A percentile compares a stretch with the other conserved stretches of the same genome.
Conservation (phyloP, 2,888 invertebrate genomes). For the Amiota mariae region DNA sequence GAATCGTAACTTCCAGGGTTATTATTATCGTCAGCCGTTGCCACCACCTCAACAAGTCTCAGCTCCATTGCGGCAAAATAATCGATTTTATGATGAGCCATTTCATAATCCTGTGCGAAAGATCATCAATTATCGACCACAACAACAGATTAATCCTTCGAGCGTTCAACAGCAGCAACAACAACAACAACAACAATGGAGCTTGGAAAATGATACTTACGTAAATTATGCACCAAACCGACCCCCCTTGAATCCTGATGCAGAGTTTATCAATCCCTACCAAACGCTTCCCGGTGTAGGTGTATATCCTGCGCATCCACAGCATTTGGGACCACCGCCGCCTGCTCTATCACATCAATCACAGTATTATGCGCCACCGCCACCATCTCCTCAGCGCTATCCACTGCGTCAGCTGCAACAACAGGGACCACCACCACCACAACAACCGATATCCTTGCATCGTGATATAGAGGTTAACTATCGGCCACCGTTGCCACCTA, state of each 20-base stretch:
- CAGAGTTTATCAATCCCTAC: slow-evolving; percentile 76
- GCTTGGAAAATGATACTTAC: slow-evolving; percentile 77
- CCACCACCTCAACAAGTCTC: slow-evolving; percentile 53
- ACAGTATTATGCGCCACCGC: slow-evolving; percentile 51
- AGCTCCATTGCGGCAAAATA: slow-evolving; percentile 54
- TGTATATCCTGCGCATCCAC: slow-evolving; percentile 51
- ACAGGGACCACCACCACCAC: slow-evolving; percentile 72
- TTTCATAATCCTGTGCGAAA: slow-evolving; percentile 57
- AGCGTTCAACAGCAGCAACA: slow-evolving; percentile 51
- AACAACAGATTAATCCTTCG: slow-evolving; percentile 44
- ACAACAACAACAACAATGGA: slow-evolving; percentile 73
- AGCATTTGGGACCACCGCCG: slow-evolving; percentile 48
- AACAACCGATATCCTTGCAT: slow-evolving; percentile 75
- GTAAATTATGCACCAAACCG: slow-evolving; percentile 80
- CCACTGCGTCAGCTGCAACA: slow-evolving; percentile 3
- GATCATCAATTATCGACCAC: slow-evolving; percentile 52
- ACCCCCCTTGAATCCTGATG: slow-evolving; percentile 79
- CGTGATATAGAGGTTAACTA: slow-evolving; percentile 75
- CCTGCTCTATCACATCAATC: slow-evolving; percentile 54
- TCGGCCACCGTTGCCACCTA: slow-evolving; percentile 78
- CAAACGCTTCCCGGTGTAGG: slow-evolving; percentile 44
- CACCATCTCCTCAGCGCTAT: not conserved
- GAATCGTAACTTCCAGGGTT: slow-evolving; percentile 61
- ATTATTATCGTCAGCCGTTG: slow-evolving; percentile 57
- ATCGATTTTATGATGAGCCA: slow-evolving; percentile 61